Evolutionary conservation across 2,113 vertebrate species (phyloP).

Genomic region (Meles meles): DNA sequence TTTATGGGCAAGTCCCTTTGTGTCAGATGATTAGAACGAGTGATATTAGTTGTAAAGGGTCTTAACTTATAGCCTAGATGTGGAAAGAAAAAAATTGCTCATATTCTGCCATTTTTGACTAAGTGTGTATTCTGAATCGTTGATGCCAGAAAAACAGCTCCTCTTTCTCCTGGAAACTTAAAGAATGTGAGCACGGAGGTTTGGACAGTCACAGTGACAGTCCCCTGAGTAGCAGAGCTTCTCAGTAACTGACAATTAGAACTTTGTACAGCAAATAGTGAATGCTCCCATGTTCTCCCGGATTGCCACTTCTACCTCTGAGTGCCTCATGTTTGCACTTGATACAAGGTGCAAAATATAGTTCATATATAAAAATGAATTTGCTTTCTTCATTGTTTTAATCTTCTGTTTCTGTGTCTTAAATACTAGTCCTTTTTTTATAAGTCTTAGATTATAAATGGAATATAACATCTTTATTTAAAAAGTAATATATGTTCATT

Average conservation of each 20-base stretch:
- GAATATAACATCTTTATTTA: background rate
- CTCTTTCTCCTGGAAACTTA: background rate
- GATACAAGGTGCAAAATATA: background rate
- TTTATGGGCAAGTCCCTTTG: background rate
- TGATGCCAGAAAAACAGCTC: background rate
- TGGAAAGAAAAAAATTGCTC: background rate
- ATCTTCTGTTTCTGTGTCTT: background rate
- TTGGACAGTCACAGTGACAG: accelerated
- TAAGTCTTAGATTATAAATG: background rate
- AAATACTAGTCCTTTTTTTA: background rate
- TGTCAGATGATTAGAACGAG: background rate
- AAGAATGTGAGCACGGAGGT: background rate
- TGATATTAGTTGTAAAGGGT: background rate
- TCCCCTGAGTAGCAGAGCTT: background rate
- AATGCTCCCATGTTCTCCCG: background rate
- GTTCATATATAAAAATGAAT: background rate
- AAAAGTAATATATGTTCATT: slow-evolving; percentile 23
- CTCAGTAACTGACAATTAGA: background rate
- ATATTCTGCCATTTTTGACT: background rate
- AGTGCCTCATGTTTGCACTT: background rate
- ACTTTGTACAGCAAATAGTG: background rate
- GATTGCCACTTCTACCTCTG: background rate
- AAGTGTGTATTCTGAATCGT: background rate
- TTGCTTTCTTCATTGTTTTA: background rate
- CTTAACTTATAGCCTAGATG: background rate